Conservation (phyloP, 1,140 invertebrate genomes). For the Proales similis region DNA sequence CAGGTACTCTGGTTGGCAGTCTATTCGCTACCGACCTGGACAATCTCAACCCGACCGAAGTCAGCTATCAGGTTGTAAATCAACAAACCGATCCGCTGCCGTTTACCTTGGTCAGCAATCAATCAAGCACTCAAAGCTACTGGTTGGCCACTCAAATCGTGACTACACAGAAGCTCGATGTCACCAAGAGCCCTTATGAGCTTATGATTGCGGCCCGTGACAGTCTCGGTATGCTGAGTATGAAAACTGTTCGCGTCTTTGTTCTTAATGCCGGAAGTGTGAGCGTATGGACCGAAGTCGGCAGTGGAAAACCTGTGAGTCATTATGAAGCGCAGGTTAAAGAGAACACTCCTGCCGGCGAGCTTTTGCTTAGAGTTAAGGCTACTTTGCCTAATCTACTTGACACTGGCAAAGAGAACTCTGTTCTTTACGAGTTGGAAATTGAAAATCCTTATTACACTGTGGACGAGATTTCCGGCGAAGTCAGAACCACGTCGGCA, state of each 20-base stretch:
- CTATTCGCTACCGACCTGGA: conserved; percentile 36
- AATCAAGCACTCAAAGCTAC: conserved; percentile 6
- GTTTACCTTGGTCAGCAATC: too few species aligned
- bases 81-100: too few species aligned
- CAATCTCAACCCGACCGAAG: conserved; percentile 15
- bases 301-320: conserved; percentile 18
- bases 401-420: not conserved
- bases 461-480: not conserved
- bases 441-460: conserved; percentile 8
- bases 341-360: not conserved
- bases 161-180: not conserved
- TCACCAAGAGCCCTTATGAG: conserved; percentile 18
- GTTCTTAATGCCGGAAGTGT: conserved; percentile 27
- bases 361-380: conserved; percentile 5
- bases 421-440: not conserved
- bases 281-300: conserved; percentile 21
- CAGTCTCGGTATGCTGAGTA: conserved; percentile 2
- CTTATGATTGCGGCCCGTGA: conserved; percentile 30
- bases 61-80: conserved; percentile 26
- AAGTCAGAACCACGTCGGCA: not conserved
- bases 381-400: conserved; percentile 29
- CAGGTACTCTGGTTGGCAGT: conserved; percentile 13
- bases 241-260: conserved; percentile 11
- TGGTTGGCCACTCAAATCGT: conserved; percentile 18
- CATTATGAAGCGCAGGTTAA: conserved; percentile 6